Conservation (phyloP, 2,113 vertebrate genomes). For the Oriolus oriolus region DNA sequence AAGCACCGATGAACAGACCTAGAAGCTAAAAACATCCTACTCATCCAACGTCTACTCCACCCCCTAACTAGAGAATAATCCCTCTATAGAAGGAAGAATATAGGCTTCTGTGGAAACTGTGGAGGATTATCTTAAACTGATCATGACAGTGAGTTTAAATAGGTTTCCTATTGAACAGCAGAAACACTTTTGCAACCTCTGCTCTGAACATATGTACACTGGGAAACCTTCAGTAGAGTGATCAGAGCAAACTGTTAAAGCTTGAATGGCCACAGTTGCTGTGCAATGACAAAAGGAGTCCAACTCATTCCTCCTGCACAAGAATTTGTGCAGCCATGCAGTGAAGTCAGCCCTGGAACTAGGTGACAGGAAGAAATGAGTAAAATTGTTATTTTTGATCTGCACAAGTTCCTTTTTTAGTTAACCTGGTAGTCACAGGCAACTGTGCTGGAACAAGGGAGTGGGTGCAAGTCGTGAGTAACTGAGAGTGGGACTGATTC, state of each 20-base stretch:
- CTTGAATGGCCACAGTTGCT: background rate
- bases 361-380: background rate
- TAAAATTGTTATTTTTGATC: background rate
- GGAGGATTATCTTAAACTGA: background rate
- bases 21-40: background rate
- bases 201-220: background rate
- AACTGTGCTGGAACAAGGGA: background rate
- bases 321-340: background rate
- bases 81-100: background rate
- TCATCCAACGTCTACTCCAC: background rate
- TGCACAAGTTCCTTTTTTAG: background rate
- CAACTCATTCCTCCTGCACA: background rate
- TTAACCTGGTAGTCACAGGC: background rate
- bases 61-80: background rate
- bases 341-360: accelerated
- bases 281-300: background rate
- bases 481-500: background rate
- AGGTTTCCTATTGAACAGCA: background rate
- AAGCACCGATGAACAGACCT: background rate
- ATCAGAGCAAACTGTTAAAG: background rate
- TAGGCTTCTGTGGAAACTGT: background rate
- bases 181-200: background rate
- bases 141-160: background rate
- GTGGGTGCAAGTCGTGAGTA: background rate
- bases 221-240: background rate